These are phyloP conservation scores for Porphyrio hochstetteri DNA, from an alignment of 2,113 vertebrate genomes.

Conservation along the genomic window DNA sequence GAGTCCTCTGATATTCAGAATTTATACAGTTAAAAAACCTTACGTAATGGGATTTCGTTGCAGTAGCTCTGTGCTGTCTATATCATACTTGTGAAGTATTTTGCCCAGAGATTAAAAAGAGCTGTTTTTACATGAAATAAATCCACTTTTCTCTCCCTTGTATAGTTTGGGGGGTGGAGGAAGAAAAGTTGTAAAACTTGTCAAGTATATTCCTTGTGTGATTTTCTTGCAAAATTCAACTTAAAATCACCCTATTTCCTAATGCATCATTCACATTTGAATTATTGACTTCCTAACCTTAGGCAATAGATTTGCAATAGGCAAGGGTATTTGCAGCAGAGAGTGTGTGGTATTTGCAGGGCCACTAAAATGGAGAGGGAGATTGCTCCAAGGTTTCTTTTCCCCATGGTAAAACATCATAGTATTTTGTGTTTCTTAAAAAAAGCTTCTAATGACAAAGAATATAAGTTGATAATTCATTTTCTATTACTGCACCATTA, in stretches of 20 bases:
- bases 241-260: not conserved
- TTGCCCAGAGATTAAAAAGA: not conserved
- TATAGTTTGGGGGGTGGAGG: not conserved
- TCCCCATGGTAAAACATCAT: not conserved
- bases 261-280: not conserved
- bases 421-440: not conserved
- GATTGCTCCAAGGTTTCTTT: not conserved
- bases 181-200: not conserved
- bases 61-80: not conserved
- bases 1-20: not conserved
- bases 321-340: not conserved
- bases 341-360: not conserved
- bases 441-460: not conserved
- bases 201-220: not conserved
- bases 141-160: not conserved
- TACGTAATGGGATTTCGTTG: not conserved
- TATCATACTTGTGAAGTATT: not conserved
- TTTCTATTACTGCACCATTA: not conserved
- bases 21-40: not conserved
- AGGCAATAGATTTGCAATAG: not conserved
- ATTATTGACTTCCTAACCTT: not conserved
- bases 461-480: not conserved
- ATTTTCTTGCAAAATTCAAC: not conserved
- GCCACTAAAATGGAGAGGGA: not conserved
- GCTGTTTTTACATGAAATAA: not conserved